A percentile compares a stretch with the other conserved stretches of the same genome.
Evolutionary conservation across 2,113 vertebrate genomes (phyloP).

Genomic region (Cyphotilapia sp.): DNA sequence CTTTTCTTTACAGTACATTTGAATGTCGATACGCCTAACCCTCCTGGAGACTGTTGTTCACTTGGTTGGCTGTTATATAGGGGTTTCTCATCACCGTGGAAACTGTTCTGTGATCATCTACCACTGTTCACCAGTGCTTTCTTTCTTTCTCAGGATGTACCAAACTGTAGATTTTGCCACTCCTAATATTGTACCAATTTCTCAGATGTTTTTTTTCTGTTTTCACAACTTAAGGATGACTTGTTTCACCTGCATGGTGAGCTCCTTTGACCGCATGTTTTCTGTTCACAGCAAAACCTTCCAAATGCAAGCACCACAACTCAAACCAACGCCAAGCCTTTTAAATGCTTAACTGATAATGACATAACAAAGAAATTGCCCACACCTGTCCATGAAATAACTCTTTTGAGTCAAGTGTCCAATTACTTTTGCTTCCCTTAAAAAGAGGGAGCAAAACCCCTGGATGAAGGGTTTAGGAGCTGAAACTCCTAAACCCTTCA

Average conservation of each 20-base stretch:
- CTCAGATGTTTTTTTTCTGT: neutral
- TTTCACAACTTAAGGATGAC: neutral
- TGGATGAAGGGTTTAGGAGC: neutral
- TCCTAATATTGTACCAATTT: neutral
- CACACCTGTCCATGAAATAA: neutral
- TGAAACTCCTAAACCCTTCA: neutral
- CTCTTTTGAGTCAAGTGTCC: neutral
- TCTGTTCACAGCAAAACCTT: neutral
- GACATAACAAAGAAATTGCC: neutral
- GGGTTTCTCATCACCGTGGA: neutral
- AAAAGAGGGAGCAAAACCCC: neutral
- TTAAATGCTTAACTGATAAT: neutral
- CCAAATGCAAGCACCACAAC: neutral
- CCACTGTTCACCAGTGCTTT: neutral
- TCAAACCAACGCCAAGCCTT: neutral
- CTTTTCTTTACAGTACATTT: neutral
- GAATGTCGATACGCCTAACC: accelerated
- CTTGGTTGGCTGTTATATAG: neutral
- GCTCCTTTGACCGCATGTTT: neutral
- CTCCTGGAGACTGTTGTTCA: neutral
- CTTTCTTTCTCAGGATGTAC: neutral
- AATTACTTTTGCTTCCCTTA: neutral
- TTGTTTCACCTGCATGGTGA: neutral
- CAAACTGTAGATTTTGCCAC: neutral
- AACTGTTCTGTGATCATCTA: neutral